These are phyloP conservation scores for Tangara arthus DNA, from an alignment of 2,797 vertebrate genomes.

Conservation along the genomic window DNA sequence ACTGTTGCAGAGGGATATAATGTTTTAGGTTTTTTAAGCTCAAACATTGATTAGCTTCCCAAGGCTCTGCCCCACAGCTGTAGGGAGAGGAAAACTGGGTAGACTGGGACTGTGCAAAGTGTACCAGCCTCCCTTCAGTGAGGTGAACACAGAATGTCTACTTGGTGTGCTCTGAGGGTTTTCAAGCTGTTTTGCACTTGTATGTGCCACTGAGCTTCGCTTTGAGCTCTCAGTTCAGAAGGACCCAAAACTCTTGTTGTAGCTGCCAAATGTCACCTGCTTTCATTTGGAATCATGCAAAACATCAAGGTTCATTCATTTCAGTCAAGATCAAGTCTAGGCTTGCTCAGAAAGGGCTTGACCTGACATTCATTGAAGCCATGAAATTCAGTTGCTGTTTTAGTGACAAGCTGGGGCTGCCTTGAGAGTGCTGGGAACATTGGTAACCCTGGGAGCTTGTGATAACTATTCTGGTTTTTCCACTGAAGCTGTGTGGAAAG, in stretches of 20 bases:
- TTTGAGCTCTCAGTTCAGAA: not conserved
- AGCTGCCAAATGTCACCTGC: not conserved
- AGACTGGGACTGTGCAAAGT: not conserved
- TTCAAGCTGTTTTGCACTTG: not conserved
- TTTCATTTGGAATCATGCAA: conserved; percentile 18
- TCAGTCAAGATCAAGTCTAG: conserved; percentile 4
- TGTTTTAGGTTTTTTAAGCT: not conserved
- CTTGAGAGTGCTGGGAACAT: not conserved
- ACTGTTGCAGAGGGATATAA: not conserved
- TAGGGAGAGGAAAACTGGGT: not conserved
- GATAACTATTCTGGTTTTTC: not conserved
- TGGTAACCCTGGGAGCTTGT: not conserved
- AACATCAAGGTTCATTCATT: not conserved
- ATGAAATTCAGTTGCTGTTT: not conserved
- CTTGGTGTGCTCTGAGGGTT: not conserved
- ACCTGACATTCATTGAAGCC: conserved; percentile 2
- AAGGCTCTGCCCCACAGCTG: not conserved
- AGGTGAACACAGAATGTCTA: fast-evolving
- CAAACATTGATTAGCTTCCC: not conserved
- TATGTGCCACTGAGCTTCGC: not conserved
- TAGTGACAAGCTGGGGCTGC: not conserved
- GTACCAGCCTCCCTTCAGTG: not conserved
- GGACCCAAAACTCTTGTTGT: not conserved
- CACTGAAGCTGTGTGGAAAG: not conserved
- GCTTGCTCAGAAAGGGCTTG: conserved; percentile 8